Conservation (phyloP, 2,113 vertebrate species). For the Macquaria australasica region DNA sequence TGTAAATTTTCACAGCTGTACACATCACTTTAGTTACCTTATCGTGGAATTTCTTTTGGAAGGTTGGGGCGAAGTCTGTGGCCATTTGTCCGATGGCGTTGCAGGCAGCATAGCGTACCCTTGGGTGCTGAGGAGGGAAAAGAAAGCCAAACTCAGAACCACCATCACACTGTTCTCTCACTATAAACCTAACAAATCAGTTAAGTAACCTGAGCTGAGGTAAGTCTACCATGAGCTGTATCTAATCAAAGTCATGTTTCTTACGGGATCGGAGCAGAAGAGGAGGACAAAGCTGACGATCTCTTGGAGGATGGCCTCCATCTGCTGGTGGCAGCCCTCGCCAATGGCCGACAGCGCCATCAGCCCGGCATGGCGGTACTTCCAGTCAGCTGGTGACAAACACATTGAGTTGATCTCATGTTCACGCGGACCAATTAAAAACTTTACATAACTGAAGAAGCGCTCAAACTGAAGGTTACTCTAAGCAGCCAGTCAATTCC, state of each 20-base stretch:
- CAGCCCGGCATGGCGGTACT: slow-evolving; percentile 95
- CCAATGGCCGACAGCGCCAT: slow-evolving; percentile 99
- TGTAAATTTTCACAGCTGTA: neutral
- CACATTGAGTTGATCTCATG: neutral
- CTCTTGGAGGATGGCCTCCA: slow-evolving; percentile 98
- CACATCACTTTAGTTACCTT: slow-evolving; percentile 83
- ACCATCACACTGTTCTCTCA: neutral
- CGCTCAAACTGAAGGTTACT: too few relatives aligned
- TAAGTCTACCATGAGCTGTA: neutral
- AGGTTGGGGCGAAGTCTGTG: slow-evolving; percentile 97
- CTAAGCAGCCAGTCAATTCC: neutral
- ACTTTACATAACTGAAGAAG: neutral
- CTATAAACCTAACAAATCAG: too few relatives aligned
- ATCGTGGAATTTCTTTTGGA: slow-evolving; percentile 99
- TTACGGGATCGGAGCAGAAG: slow-evolving; percentile 96
- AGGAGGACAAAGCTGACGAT: slow-evolving; percentile 96
- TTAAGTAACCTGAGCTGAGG: neutral
- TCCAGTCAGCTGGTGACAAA: slow-evolving; percentile 92
- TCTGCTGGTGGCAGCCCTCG: slow-evolving; percentile 98
- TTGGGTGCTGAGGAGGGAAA: slow-evolving; percentile 88
- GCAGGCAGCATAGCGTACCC: slow-evolving; percentile 96
- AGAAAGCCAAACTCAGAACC: neutral
- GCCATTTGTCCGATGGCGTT: slow-evolving; percentile 99
- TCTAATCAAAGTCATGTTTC: slow-evolving; percentile 36
- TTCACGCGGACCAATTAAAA: neutral